Evolutionary conservation across 2,888 invertebrate species (phyloP).

Genomic region (Ormia ochracea): DNA sequence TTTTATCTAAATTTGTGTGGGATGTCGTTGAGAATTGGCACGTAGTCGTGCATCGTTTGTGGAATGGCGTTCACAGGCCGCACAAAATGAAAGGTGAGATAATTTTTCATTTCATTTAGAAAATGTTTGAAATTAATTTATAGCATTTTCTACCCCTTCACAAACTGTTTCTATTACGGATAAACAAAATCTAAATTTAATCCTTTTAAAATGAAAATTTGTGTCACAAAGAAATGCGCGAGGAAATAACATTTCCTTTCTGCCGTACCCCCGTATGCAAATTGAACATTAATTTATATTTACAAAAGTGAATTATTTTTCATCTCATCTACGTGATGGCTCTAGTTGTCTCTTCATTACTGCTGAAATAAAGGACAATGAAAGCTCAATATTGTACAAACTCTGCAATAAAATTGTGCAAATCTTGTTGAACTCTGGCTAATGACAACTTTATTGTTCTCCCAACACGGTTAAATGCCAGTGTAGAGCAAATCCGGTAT

Average conservation of each 20-base stretch:
- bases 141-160: constrained; percentile 49
- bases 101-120: constrained; percentile 42
- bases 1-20: constrained; percentile 50
- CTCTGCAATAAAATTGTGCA: background rate
- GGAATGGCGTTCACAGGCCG: background rate
- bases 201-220: constrained; percentile 58
- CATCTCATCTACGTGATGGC: constrained; percentile 45
- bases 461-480: constrained; percentile 33
- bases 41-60: background rate
- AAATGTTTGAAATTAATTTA: constrained; percentile 59
- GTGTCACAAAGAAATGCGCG: constrained; percentile 16
- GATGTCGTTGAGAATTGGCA: constrained; percentile 7
- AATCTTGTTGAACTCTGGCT: background rate
- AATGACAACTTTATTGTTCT: background rate
- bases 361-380: constrained; percentile 12
- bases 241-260: background rate
- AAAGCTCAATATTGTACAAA: constrained; percentile 15
- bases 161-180: constrained; percentile 20
- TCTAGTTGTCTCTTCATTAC: constrained; percentile 21
- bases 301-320: constrained; percentile 13
- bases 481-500: constrained; percentile 52
- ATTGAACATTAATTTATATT: constrained; percentile 59
- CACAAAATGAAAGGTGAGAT: constrained; percentile 25
- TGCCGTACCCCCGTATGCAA: constrained; percentile 17
- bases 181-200: constrained; percentile 47